Evolutionary conservation across 64 coral and sea anemone species (phyloP).

Genomic region (Exaiptasia diaphana): DNA sequence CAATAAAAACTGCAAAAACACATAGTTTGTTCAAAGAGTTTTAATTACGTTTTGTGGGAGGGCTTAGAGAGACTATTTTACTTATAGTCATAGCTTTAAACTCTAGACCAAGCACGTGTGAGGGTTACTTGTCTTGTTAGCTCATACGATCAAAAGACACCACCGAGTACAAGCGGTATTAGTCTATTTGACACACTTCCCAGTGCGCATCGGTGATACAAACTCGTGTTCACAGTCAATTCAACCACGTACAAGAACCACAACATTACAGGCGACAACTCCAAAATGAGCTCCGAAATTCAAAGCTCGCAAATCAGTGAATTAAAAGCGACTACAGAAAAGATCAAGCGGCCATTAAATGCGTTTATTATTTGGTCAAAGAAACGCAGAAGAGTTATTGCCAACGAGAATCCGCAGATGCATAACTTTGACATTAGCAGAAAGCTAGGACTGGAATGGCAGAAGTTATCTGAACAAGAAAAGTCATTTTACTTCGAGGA

Average conservation of each 20-base stretch:
- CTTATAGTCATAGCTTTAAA: constrained; percentile 95
- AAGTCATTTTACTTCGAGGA: constrained; percentile 92
- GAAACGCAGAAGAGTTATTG: constrained; percentile 83
- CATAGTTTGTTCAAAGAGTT: constrained; percentile 95
- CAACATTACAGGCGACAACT: background rate
- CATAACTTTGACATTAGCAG: constrained; percentile 99
- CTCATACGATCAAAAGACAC: constrained; percentile 40
- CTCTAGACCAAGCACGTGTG: constrained; percentile 80
- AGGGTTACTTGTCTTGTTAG: constrained; percentile 35
- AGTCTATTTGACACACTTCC: constrained; percentile 46
- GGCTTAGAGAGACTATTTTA: constrained; percentile 83
- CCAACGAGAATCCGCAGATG: constrained; percentile 95
- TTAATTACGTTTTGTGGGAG: constrained; percentile 99
- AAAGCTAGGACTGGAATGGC: constrained; percentile 91
- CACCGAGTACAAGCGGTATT: background rate
- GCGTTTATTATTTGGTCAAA: constrained; percentile 98
- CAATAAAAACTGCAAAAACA: constrained; percentile 95
- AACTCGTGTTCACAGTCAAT: background rate
- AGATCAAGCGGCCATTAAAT: constrained; percentile 95
- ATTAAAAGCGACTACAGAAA: constrained; percentile 58
- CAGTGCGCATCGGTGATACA: background rate
- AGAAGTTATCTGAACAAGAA: constrained; percentile 81
- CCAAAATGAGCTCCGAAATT: constrained; percentile 1
- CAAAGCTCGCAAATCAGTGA: constrained; percentile 28
- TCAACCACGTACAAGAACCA: background rate